Conservation (phyloP, 2,797 vertebrate genomes). For the Bovichtus variegatus region DNA sequence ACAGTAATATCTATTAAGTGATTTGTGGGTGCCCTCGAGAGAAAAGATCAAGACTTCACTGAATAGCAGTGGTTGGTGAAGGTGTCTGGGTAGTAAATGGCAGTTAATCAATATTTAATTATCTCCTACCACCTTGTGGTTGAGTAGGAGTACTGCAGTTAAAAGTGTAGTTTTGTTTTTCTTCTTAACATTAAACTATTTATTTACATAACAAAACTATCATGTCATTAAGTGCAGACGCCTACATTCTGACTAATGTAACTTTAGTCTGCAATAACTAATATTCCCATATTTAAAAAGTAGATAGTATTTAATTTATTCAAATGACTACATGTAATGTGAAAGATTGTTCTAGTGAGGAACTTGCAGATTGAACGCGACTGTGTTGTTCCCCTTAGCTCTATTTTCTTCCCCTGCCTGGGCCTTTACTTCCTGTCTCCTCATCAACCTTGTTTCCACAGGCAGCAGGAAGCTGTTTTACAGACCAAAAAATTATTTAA, state of each 20-base stretch:
- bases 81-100: neutral
- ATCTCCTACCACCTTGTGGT: conserved; percentile 68
- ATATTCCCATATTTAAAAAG: neutral
- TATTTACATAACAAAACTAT: neutral
- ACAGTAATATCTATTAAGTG: neutral
- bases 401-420: neutral
- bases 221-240: neutral
- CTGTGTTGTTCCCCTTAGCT: neutral
- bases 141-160: conserved; percentile 12
- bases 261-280: neutral
- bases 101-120: neutral
- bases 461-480: neutral
- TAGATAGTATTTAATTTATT: no score
- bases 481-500: neutral
- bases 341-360: neutral
- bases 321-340: neutral
- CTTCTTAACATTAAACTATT: neutral
- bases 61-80: neutral
- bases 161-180: neutral
- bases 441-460: neutral
- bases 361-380: neutral
- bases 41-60: neutral
- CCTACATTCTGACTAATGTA: neutral
- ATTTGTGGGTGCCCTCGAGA: neutral
- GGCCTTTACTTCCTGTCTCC: neutral